Percentiles rank a stretch among this genome's conserved stretches.
Conservation (phyloP, 64 coral and sea anemone species). For the Catalaphyllia jardinei region DNA sequence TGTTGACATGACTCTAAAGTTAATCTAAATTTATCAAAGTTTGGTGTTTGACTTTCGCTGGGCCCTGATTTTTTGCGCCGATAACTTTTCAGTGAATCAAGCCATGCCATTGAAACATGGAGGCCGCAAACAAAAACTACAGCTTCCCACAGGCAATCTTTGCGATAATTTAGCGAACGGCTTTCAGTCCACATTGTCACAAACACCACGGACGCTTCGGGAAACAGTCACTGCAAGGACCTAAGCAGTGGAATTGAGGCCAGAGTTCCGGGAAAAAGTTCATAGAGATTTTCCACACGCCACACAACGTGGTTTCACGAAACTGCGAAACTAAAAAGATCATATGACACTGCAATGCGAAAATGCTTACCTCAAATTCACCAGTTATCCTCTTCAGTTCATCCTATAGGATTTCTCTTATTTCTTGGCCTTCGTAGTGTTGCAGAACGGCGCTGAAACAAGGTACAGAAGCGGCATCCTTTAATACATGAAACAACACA, state of each 20-base stretch:
- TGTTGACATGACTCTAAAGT: slow-evolving; percentile 37
- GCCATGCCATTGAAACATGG: not conserved
- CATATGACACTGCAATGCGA: slow-evolving; percentile 18
- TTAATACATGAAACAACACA: slow-evolving; percentile 13
- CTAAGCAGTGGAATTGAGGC: not conserved
- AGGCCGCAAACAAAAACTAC: not conserved
- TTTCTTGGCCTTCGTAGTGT: not conserved
- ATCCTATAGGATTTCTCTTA: not conserved
- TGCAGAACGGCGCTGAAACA: slow-evolving; percentile 4
- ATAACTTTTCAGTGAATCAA: slow-evolving; percentile 29
- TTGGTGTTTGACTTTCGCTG: slow-evolving; percentile 39
- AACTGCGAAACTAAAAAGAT: slow-evolving; percentile 4
- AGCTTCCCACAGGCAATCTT: not conserved
- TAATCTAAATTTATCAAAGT: slow-evolving; percentile 32
- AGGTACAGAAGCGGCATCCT: not conserved
- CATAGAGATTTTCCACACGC: not conserved
- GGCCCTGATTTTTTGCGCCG: slow-evolving; percentile 8
- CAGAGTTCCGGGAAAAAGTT: not conserved
- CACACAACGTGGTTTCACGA: slow-evolving; percentile 23
- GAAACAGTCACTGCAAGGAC: not conserved
- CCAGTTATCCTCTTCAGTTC: slow-evolving; percentile 26
- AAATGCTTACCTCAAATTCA: slow-evolving; percentile 26
- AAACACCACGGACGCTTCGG: not conserved
- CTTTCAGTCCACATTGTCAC: not conserved
- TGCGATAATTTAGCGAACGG: not conserved